Conservation (phyloP, 2,797 vertebrate species). For the Furcifer pardalis region DNA sequence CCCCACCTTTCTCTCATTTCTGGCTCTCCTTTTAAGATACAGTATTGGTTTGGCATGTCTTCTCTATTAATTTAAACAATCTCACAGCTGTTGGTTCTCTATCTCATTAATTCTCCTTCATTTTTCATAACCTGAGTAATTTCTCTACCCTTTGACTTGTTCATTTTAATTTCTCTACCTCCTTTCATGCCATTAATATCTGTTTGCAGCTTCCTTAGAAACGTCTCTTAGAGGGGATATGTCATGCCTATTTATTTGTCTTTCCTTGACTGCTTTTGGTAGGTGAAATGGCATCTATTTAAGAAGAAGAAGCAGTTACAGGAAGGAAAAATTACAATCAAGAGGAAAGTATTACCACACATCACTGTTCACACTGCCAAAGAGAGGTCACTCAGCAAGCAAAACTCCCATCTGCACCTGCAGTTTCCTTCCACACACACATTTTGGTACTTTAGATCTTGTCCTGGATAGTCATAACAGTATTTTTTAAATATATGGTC, state of each 20-base stretch:
- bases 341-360: too few relatives aligned
- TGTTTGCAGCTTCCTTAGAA: background rate
- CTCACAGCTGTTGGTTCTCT: background rate
- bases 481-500: background rate
- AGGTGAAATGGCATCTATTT: background rate
- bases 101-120: conserved; percentile 32
- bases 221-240: background rate
- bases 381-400: background rate
- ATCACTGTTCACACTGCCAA: background rate
- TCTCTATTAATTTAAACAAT: background rate
- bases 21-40: background rate
- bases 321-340: background rate
- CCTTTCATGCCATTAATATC: conserved; percentile 9
- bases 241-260: background rate
- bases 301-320: background rate
- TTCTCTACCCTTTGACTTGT: conserved; percentile 12
- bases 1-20: background rate
- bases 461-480: background rate
- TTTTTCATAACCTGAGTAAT: conserved; percentile 15
- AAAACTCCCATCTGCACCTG: background rate
- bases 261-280: background rate
- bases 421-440: background rate
- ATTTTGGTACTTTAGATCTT: background rate
- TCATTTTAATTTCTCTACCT: conserved; percentile 22
- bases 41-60: background rate